phyloP scores from a whole-genome alignment of 2,113 vertebrate species.

The Tricholaema leucomelas region DNA sequence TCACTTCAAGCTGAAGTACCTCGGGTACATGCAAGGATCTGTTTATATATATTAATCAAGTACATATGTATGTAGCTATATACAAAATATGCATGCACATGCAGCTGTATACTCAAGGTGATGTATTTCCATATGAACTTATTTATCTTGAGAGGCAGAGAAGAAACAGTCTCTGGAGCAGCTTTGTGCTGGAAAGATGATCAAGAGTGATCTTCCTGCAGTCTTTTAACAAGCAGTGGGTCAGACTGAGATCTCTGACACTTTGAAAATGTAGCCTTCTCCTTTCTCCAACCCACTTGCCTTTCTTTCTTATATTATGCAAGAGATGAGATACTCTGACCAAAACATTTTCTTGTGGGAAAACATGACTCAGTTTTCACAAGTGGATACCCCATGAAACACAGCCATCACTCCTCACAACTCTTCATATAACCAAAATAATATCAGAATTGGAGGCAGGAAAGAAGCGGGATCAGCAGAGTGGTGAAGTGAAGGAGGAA shows the following conservation, averaged over 20 bases:
- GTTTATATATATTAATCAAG: background rate
- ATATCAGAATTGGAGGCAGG: background rate
- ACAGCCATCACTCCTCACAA: background rate
- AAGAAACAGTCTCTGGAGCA: background rate
- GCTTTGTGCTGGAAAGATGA: background rate
- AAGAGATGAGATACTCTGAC: background rate
- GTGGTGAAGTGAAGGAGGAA: slow-evolving; percentile 25
- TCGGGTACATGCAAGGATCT: background rate
- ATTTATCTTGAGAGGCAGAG: background rate
- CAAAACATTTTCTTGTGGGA: background rate
- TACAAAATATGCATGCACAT: background rate
- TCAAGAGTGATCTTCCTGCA: background rate
- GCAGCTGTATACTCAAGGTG: background rate
- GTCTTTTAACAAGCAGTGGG: background rate
- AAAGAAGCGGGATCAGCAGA: background rate
- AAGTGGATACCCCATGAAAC: background rate
- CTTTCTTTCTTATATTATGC: background rate
- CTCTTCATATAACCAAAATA: slow-evolving; percentile 9
- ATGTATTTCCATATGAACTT: background rate
- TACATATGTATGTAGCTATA: background rate
- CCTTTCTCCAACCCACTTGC: background rate
- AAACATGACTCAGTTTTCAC: slow-evolving; percentile 21
- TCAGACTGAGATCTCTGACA: slow-evolving; percentile 24
- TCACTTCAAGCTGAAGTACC: background rate
- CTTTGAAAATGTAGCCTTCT: background rate